Conservation (phyloP, 2,888 invertebrate species). For the Phyto melanocephala region DNA sequence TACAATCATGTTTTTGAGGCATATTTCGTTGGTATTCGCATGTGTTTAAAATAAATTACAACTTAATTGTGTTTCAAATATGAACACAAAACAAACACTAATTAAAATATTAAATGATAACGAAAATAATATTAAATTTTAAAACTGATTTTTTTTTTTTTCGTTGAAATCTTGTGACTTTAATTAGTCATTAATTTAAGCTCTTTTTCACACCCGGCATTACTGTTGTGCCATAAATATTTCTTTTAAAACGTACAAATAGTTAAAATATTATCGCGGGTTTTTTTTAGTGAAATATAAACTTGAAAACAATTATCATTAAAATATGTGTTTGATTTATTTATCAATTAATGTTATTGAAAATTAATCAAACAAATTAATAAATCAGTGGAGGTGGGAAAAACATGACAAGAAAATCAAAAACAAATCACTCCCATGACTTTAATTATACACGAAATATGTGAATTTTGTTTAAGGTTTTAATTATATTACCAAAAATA, state of each 20-base stretch:
- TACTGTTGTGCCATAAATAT: no score
- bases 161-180: conserved; percentile 38
- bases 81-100: not conserved
- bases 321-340: conserved; percentile 68
- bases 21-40: not conserved
- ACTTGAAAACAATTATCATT: conserved; percentile 34
- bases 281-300: conserved; percentile 2
- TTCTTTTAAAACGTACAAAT: not conserved
- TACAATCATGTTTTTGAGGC: conserved; percentile 3
- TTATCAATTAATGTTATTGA: conserved; percentile 72
- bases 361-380: conserved; percentile 69
- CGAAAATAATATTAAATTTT: not conserved
- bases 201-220: not conserved
- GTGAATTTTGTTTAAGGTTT: not conserved
- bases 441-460: conserved; percentile 48
- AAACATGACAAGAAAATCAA: conserved; percentile 28
- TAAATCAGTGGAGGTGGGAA: not conserved
- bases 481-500: conserved; percentile 16
- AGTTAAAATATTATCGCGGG: conserved; percentile 28
- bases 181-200: conserved; percentile 56
- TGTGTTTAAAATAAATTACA: conserved; percentile 35
- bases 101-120: conserved; percentile 36
- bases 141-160: not conserved
- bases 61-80: not conserved
- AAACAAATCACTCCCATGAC: conserved; percentile 66